Evolutionary conservation across 2,888 invertebrate genomes (phyloP).

Genomic region (Noctua comes): DNA sequence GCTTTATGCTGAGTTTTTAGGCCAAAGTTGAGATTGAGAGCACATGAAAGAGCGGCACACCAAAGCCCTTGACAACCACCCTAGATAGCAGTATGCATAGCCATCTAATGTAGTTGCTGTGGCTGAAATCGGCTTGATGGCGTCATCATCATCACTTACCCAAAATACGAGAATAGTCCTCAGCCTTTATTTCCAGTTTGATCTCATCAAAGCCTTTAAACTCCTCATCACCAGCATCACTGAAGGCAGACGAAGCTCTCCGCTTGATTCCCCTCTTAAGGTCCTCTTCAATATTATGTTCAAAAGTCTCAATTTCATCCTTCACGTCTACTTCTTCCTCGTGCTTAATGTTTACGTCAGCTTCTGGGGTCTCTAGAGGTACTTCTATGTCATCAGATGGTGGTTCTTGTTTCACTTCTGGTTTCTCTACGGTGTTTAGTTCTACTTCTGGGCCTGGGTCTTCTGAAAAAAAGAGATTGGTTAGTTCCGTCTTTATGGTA

Average conservation of each 20-base stretch:
- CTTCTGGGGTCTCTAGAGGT: conserved; percentile 30
- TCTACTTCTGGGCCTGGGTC: conserved; percentile 54
- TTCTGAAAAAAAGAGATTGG: conserved; percentile 36
- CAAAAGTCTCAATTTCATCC: conserved; percentile 46
- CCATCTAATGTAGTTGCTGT: neutral
- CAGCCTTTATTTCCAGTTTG: conserved; percentile 71
- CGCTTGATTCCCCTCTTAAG: conserved; percentile 79
- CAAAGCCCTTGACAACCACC: neutral
- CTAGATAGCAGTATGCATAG: neutral
- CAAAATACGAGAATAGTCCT: conserved; percentile 77
- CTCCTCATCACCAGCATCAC: conserved; percentile 77
- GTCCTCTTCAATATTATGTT: conserved; percentile 61
- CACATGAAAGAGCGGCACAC: neutral
- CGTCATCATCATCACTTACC: conserved; percentile 73
- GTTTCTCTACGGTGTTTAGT: conserved; percentile 13
- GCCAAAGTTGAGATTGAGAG: neutral
- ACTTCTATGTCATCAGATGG: conserved; percentile 43
- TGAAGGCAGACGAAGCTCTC: conserved; percentile 83
- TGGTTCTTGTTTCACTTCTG: conserved; percentile 50
- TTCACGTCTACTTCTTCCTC: conserved; percentile 48
- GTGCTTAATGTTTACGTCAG: conserved; percentile 35
- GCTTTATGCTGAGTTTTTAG: neutral
- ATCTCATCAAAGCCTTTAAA: conserved; percentile 82
- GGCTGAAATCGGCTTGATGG: neutral
- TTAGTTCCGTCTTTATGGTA: neutral